Evolutionary conservation across 2,113 vertebrate species (phyloP), one percentile per base, ranked within the genome.

Genomic region (Cathartes aura): DNA sequence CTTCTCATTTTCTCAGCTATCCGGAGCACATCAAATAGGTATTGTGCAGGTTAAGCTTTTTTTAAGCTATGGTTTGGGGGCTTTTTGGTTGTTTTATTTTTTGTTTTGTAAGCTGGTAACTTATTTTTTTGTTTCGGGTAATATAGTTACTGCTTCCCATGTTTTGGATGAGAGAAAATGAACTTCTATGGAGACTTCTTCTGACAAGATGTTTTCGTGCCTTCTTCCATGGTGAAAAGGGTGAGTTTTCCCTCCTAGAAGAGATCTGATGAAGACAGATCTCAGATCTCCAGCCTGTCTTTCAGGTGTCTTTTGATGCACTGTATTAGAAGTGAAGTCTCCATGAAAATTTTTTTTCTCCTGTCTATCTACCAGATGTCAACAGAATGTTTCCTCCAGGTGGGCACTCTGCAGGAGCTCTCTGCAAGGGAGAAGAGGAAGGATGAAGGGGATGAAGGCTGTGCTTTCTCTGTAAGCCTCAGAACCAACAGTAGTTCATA

Each of bases 61-160:
- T 73, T 73, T 42, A 71, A 82, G 6, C 3, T 68, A 59, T 58
- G 22, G 2, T 0, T 40, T 82, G 9, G 38, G 23, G 3, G 0
- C 11, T 52, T 59, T 73, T 74, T 22, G 3, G 1, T 42, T 34
- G 5, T 36, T 50, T 59, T 11, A 9, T 30, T 42, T 26, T 93
- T 45, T 30, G 3, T 15, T 82, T 82, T 82, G 6, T 48, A 82
- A 66, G 5, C 53, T 70, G 7, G 3, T 23, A 79, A 67, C 5
- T 19, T 67, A 2, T 48, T 68, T 5, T 13, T 81, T 85, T 50
- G 2, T 4, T 78, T 82, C 30, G 24, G 12, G 8, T 58, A 42
- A 71, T 43, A 45, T 0, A 62, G 15, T 42, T 64, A 47, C 15
- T 52, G 11, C 8, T 59, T 79, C 23, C 43, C 10, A 29, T 8